A percentile compares a stretch with the other conserved stretches of the same genome.
These are phyloP conservation scores for Branchellion lobata DNA, from an alignment of 2,888 invertebrate species.

Conservation along the genomic window DNA sequence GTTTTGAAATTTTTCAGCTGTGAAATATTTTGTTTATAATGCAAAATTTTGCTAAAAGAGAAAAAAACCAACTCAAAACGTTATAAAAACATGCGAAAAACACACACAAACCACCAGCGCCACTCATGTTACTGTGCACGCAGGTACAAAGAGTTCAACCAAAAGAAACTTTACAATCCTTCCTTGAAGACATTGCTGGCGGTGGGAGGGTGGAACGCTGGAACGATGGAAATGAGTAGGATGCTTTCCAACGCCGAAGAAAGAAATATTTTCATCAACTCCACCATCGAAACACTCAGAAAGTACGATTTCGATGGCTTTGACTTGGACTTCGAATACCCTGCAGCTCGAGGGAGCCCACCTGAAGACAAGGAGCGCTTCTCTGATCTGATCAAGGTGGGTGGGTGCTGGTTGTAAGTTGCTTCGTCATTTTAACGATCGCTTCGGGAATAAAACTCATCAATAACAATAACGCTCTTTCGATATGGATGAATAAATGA, in stretches of 20 bases:
- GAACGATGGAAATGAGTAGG: constrained; percentile 8
- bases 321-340: constrained; percentile 24
- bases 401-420: too few relatives aligned
- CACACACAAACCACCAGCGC: too few relatives aligned
- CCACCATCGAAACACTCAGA: constrained; percentile 6
- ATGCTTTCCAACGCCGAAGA: constrained; percentile 1
- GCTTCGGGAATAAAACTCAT: too few relatives aligned
- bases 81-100: too few relatives aligned
- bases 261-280: neutral
- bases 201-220: constrained; percentile 9
- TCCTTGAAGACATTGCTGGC: constrained; percentile 13
- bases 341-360: constrained; percentile 18
- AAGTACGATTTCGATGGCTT: constrained; percentile 8
- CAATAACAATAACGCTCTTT: too few relatives aligned
- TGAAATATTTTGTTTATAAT: too few relatives aligned
- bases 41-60: too few relatives aligned
- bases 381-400: constrained; percentile 48
- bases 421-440: too few relatives aligned
- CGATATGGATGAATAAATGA: too few relatives aligned
- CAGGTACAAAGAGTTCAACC: neutral
- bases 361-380: constrained; percentile 22
- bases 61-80: too few relatives aligned
- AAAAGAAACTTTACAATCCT: neutral
- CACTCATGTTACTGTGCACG: neutral
- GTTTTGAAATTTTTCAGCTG: neutral